Evolutionary conservation across 2,888 invertebrate species (phyloP).

Genomic region (Pheosia gnoma): DNA sequence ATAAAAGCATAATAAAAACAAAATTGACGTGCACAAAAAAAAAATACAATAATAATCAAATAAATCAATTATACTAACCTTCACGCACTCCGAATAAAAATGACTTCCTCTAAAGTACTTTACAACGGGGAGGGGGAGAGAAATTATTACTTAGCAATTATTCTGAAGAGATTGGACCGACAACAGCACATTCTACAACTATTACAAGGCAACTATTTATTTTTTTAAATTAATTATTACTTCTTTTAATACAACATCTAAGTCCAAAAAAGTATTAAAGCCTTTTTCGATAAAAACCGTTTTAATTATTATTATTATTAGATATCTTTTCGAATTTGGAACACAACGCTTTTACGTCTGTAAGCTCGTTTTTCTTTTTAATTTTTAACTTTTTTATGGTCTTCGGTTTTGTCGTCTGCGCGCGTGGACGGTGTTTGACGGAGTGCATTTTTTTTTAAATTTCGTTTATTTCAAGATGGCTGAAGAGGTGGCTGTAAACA

Average conservation of each 20-base stretch:
- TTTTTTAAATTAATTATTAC: slow-evolving; percentile 30
- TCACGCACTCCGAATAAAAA: slow-evolving; percentile 40
- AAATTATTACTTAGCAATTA: slow-evolving; percentile 48
- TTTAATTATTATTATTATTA: slow-evolving; percentile 33
- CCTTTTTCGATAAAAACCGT: slow-evolving; percentile 44
- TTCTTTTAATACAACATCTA: slow-evolving; percentile 42
- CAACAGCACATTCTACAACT: slow-evolving; percentile 58
- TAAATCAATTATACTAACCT: slow-evolving; percentile 49
- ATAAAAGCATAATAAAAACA: no score
- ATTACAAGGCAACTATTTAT: slow-evolving; percentile 76
- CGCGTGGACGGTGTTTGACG: slow-evolving; percentile 65
- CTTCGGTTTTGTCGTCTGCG: slow-evolving; percentile 45
- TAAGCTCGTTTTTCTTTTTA: slow-evolving; percentile 76
- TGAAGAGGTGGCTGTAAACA: slow-evolving; percentile 27
- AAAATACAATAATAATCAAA: slow-evolving; percentile 9
- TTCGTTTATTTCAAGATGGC: slow-evolving; percentile 43
- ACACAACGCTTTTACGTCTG: slow-evolving; percentile 57
- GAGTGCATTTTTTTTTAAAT: slow-evolving; percentile 61
- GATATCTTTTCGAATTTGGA: slow-evolving; percentile 44
- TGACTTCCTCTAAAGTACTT: slow-evolving; percentile 49
- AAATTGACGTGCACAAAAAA: no score
- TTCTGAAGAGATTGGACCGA: slow-evolving; percentile 71
- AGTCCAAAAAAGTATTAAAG: slow-evolving; percentile 48
- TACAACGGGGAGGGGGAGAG: slow-evolving; percentile 37
- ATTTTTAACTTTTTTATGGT: slow-evolving; percentile 61